Base-by-base conservation (phyloP, 2,888 invertebrate species). In the Stenichneumon culpator region DNA sequence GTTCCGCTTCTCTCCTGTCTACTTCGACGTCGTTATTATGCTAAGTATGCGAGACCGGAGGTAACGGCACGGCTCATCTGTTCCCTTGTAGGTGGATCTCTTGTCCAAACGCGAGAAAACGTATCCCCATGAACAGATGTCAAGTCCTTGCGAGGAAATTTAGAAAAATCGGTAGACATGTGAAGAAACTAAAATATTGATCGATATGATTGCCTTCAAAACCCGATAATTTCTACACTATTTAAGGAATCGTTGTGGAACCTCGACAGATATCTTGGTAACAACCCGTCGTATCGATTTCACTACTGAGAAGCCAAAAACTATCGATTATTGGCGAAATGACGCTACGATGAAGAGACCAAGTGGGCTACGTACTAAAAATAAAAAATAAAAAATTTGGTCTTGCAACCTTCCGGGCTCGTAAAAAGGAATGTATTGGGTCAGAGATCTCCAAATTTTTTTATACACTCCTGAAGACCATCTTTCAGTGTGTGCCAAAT, bases 1-100 rank as follows among this genome's bases (percentile, higher is more conserved):
- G 65, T 86, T 82, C 44, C 73, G 70, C 79, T 65, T 54, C 36
- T 79, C 25, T 57, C 19, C 57, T 68, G 39, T 69, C 28, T 75
- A 70, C 47, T 14, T 50, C 50, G 60, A 36, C 28, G 44, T 63
- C 65, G 39, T 52, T 75, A 47, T 47, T 28, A 14, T 14, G 52
- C 22, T 57, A 52, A 75, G 50, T 65, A 75, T 67, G 19, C 28
- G 47, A 36, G 75, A 50, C 44, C 65, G 22, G 22, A 22, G 65
- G 19, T 50, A 50, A 52, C 44, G 14, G 36, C 65, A 7, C n/a
- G 36, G 19, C 47, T 47, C 50, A 65, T 47, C 32, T 32, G 47
- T 28, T 32, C 63, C 63, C 25, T 44, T 50, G 74, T 74, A 60
- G 47, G n/a, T 32, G 47, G 63, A 7, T 1, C 63, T 44, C 74